These are phyloP conservation scores for Hirundichthys speculiger DNA, from an alignment of 2,113 vertebrate genomes.

Conservation along the genomic window DNA sequence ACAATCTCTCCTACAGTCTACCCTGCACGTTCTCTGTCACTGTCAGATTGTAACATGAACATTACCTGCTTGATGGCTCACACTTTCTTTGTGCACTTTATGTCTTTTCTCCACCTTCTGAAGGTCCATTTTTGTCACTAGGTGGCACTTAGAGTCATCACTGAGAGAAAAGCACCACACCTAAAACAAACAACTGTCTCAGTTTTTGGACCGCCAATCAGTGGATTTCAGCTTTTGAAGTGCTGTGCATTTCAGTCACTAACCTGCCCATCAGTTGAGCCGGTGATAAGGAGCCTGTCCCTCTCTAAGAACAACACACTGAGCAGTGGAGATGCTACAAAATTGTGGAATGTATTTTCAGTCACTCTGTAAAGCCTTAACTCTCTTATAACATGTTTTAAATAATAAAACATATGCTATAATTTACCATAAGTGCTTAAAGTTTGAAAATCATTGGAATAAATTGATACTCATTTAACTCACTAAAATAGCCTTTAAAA, in stretches of 20 bases:
- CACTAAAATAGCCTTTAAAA: too few relatives aligned
- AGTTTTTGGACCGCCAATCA: not conserved
- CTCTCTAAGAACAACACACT: slow-evolving; percentile 79
- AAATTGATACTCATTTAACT: too few relatives aligned
- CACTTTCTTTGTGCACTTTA: slow-evolving; percentile 30
- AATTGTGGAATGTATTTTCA: slow-evolving; percentile 1
- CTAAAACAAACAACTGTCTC: slow-evolving; percentile 70
- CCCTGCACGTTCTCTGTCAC: not conserved
- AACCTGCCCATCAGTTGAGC: slow-evolving; percentile 88
- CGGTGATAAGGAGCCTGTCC: slow-evolving; percentile 81
- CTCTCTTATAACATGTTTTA: too few relatives aligned
- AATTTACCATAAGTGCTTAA: too few relatives aligned
- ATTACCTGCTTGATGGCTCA: slow-evolving; percentile 48
- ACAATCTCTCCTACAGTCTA: not conserved
- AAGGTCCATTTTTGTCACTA: slow-evolving; percentile 81
- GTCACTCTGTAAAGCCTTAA: not conserved
- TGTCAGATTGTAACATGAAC: not conserved
- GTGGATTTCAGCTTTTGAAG: not conserved
- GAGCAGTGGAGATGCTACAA: slow-evolving; percentile 83
- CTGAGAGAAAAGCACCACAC: slow-evolving; percentile 87
- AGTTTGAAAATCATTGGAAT: too few relatives aligned
- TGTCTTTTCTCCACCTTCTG: slow-evolving; percentile 80
- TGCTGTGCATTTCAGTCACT: slow-evolving; percentile 15
- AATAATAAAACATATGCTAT: too few relatives aligned
- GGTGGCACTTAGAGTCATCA: slow-evolving; percentile 75